Evolutionary conservation across 2,797 vertebrate species (phyloP), one percentile per base, ranked within the genome.

Genomic region (Chromobotia macracanthus): DNA sequence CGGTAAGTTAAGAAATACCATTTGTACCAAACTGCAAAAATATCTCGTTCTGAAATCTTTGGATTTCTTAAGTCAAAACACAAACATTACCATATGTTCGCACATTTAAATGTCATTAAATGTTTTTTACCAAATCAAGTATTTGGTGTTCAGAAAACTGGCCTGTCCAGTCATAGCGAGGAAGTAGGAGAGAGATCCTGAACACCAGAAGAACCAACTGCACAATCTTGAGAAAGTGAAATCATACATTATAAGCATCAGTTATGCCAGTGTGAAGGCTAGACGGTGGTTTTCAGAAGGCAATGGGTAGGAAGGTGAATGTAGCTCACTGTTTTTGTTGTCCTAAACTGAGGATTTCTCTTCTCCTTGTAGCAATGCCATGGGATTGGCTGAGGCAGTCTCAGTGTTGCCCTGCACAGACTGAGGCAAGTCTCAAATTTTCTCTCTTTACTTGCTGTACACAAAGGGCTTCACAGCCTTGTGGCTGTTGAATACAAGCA

Each of bases 351-450:
- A 92, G 94, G 95, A 97, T 96, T 95, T 96, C 94, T 97, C 95
- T 98, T 97, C 95, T 96, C 95, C 95, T 94, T 95, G 92, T 97
- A 98, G 96, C 95, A 89, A 95, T 97, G 95, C 96, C 96, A 95
- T 95, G 96, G 95, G 95, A 97, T 95, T 96, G 96, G 94, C 95
- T 96, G 95, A 96, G 96, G 96, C 96, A 95, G 95, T 96, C 95
- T 97, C 96, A 97, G 95, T 96, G 95, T 97, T 96, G 95, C 94
- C 95, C 95, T 96, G 95, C 95, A 95, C 96, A 96, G 95, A 96
- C 95, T 92, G 96, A 98, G 97, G 97, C 97, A 98, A 98, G 97
- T 98, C 96, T 94, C 94, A 95, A 95, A 96, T 96, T 95, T 94
- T 94, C 91, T 92, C 95, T 44, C 91, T 96, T 95, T 94, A 95